Conservation (phyloP, 1,140 invertebrate genomes). For the Dolichoris vasculosae region DNA sequence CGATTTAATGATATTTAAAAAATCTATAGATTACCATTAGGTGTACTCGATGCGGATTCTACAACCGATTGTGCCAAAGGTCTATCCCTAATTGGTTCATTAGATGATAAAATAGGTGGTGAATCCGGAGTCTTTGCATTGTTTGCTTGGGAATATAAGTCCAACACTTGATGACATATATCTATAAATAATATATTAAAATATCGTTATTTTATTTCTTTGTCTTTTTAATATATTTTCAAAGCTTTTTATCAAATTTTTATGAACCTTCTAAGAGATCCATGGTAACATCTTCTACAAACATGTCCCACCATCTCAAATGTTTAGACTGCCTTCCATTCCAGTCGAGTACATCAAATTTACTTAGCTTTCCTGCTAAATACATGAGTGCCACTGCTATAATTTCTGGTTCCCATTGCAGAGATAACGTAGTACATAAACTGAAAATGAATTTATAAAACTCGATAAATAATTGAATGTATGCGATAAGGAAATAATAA, state of each 20-base stretch:
- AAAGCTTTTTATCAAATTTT: no score
- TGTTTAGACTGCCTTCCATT: conserved; percentile 86
- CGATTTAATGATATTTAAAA: conserved; percentile 17
- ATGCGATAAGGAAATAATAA: background rate
- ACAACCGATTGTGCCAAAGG: conserved; percentile 57
- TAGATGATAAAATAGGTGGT: conserved; percentile 75
- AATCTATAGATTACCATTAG: conserved; percentile 64
- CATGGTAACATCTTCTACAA: conserved; percentile 96
- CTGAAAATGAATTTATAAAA: conserved; percentile 74
- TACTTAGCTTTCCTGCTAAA: conserved; percentile 95
- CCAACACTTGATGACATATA: conserved; percentile 97
- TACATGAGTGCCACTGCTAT: conserved; percentile 98
- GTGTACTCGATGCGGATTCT: conserved; percentile 66
- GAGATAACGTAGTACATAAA: conserved; percentile 94
- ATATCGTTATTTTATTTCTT: no score
- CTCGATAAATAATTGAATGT: background rate
- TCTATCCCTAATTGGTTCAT: conserved; percentile 65
- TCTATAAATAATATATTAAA: conserved; percentile 76
- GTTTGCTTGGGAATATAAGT: conserved; percentile 86
- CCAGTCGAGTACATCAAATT: conserved; percentile 97
- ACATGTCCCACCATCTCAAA: conserved; percentile 98
- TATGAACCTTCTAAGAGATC: conserved; percentile 95
- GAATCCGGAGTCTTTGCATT: conserved; percentile 77
- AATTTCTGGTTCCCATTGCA: conserved; percentile 99
- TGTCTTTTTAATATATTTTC: no score